phyloP scores from a whole-genome alignment of 1,140 invertebrate genomes.

The Saxidomus purpurata region DNA sequence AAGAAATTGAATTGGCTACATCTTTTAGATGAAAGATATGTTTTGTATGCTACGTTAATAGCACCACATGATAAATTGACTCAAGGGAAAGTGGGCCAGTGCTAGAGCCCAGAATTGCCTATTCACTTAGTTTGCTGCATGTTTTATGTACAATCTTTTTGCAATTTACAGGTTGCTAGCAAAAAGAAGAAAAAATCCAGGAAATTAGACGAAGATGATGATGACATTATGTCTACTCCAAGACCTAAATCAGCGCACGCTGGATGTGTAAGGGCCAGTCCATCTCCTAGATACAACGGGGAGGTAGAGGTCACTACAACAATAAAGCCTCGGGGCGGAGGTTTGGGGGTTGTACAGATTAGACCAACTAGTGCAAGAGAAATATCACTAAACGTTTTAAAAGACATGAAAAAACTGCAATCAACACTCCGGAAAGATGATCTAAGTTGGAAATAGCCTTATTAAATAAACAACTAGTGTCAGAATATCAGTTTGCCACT shows the following conservation, averaged over 20 bases:
- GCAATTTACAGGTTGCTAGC: constrained; percentile 69
- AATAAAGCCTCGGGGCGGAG: constrained; percentile 74
- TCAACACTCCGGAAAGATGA: constrained; percentile 84
- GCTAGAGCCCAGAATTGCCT: no score
- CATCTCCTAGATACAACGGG: constrained; percentile 56
- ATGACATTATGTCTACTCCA: constrained; percentile 49
- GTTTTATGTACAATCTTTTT: not conserved
- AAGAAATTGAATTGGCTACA: no score
- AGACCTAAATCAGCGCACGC: constrained; percentile 69
- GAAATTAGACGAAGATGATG: constrained; percentile 31
- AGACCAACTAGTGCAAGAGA: constrained; percentile 65
- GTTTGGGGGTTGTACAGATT: constrained; percentile 68
- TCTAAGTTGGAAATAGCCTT: constrained; percentile 82
- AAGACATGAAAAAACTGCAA: constrained; percentile 85
- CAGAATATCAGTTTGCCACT: not conserved
- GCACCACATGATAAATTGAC: no score
- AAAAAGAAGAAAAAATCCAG: constrained; percentile 71
- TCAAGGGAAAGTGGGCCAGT: no score
- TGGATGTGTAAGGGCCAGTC: not conserved
- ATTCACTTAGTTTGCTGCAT: no score
- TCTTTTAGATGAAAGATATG: no score
- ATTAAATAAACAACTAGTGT: not conserved
- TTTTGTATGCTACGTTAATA: no score
- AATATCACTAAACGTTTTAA: constrained; percentile 82
- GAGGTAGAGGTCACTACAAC: constrained; percentile 81